Evolutionary conservation across 1,140 invertebrate species (phyloP), one percentile per base, ranked within the genome.

Genomic region (Heterodera carotae): DNA sequence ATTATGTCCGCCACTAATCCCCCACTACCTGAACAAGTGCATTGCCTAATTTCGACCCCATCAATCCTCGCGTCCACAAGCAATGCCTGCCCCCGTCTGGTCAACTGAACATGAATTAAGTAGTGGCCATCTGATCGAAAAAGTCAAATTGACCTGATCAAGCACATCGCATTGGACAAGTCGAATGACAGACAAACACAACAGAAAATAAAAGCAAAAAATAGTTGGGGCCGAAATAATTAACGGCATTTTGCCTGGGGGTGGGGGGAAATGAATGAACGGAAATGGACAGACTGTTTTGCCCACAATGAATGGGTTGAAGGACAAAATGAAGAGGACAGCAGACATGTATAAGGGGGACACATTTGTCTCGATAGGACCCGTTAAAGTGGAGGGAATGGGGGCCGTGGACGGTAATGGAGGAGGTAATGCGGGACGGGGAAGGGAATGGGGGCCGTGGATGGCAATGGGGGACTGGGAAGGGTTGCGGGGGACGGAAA

Each of bases 1-100:
- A n/a, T n/a, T n/a, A n/a, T n/a, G 15, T 25, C 48, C 48, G 27
- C 10, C 48, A 12, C 7, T 18, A 12, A 12, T 18, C 15, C 48
- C 48, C 48, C 48, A 22, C 27, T 69, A 71, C 69, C 69, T 18
- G 69, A 48, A 69, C 83, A 84, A 27, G 82, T 79, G 68, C 83
- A 84, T 73, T 84, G 84, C n/a, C 82, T 43, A 10, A 83, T 75
- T 27, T 70, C 73, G 18, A 56, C 71, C 12, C 83, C 82, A 12
- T 53, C 60, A 29, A 83, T 85, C 34, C 59, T 75, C 29, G 82
- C 75, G 25, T 81, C 81, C 27, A 36, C 69, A 31, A 79, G 78
- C 5, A 79, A 12, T 29, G 76, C 78, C 33, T 27, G 27, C 22
- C 78, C 78, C 59, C 79, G 79, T 15, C 67, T 25, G n/a, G 78